phyloP scores from a whole-genome alignment of 2,797 vertebrate species.

The Tamandua tetradactyla region DNA sequence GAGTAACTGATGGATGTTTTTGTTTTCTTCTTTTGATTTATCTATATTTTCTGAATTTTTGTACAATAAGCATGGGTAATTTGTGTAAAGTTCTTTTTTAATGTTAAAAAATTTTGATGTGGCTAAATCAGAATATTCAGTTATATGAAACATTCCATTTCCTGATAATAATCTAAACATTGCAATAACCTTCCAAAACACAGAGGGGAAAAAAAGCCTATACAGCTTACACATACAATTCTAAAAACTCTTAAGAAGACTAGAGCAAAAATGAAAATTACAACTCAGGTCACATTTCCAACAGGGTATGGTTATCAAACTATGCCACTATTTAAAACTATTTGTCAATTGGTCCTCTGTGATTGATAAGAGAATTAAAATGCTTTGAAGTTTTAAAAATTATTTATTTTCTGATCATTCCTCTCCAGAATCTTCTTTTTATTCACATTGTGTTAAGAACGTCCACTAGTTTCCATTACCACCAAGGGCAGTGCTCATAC shows the following conservation, averaged over 20 bases:
- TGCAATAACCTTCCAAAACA: not conserved
- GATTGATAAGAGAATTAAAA: not conserved
- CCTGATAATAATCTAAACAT: not conserved
- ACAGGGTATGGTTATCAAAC: not conserved
- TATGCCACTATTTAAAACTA: not conserved
- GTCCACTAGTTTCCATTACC: not conserved
- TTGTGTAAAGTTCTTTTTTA: not conserved
- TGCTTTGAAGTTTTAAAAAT: constrained; percentile 8
- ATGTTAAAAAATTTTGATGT: no score
- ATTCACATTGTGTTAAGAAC: not conserved
- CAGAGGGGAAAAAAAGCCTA: not conserved
- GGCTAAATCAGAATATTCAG: constrained; percentile 10
- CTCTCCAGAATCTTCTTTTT: not conserved
- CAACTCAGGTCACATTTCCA: not conserved
- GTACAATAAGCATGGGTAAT: not conserved
- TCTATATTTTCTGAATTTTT: constrained; percentile 25
- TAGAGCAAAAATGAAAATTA: constrained; percentile 24
- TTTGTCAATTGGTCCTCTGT: not conserved
- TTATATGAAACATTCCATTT: not conserved
- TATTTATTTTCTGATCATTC: not conserved
- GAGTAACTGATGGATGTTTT: not conserved
- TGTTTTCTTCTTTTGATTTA: not conserved
- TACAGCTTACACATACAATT: not conserved
- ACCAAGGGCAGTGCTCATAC: not conserved
- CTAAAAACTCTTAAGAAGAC: not conserved